A percentile compares a stretch with the other conserved stretches of the same genome.
Evolutionary conservation across 2,113 vertebrate genomes (phyloP).

Genomic region (Sinocyclocheilus rhinocerous): DNA sequence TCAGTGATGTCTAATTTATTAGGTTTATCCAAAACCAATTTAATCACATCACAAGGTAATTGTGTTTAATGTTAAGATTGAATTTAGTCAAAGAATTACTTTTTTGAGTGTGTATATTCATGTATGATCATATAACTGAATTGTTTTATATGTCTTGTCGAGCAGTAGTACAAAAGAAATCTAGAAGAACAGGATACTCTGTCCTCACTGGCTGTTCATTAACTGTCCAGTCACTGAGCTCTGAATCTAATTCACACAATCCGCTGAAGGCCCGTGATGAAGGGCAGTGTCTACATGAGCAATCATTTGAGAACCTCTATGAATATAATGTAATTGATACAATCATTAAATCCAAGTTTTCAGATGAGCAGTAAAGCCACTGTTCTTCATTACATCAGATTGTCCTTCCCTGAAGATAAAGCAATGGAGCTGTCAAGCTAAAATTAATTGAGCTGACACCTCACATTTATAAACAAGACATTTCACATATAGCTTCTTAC

Average conservation of each 20-base stretch:
- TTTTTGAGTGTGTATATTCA: neutral
- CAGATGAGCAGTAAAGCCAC: neutral
- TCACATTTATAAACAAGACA: constrained; percentile 17
- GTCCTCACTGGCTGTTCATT: constrained; percentile 1
- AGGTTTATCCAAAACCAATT: too few relatives aligned
- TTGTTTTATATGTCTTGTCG: neutral
- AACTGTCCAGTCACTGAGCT: neutral
- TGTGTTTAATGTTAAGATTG: neutral
- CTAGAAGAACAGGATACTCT: neutral
- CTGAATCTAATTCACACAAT: constrained; percentile 1
- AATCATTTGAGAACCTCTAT: neutral
- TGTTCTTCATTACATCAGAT: neutral
- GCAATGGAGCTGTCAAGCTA: neutral
- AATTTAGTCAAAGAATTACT: neutral
- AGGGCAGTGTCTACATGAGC: neutral
- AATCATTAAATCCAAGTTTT: constrained; percentile 1
- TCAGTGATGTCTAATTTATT: too few relatives aligned
- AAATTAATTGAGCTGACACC: neutral
- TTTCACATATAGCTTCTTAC: neutral
- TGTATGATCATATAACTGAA: neutral
- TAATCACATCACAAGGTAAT: too few relatives aligned
- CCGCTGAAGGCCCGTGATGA: neutral
- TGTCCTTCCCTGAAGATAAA: neutral
- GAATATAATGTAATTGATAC: constrained; percentile 4
- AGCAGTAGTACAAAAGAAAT: neutral